phyloP scores from a whole-genome alignment of 2,797 vertebrate species.

The Cynopterus sphinx region DNA sequence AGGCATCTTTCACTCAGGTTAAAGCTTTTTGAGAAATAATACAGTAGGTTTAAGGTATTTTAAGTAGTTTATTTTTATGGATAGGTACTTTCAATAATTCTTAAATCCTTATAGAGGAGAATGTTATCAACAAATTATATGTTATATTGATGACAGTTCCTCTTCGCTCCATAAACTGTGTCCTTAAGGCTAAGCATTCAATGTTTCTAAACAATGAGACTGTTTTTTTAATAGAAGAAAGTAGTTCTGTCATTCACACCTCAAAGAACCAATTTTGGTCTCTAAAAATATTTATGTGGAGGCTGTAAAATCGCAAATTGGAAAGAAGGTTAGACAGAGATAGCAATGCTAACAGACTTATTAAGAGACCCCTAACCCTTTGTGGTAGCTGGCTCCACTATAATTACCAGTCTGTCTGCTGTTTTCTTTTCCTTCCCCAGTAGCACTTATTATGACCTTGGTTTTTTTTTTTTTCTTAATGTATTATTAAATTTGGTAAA shows the following conservation, averaged over 20 bases:
- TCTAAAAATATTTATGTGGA: conserved; percentile 83
- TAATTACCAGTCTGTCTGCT: conserved; percentile 80
- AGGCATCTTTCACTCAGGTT: conserved; percentile 19
- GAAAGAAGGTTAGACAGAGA: conserved; percentile 53
- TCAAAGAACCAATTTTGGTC: conserved; percentile 72
- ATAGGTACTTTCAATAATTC: conserved; percentile 15
- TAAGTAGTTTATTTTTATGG: not conserved
- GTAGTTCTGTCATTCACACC: conserved; percentile 75
- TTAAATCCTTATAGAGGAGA: not conserved
- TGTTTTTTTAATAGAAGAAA: conserved; percentile 78
- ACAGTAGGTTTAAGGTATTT: not conserved
- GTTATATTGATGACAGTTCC: not conserved
- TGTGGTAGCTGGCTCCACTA: conserved; percentile 74
- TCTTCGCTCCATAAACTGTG: not conserved
- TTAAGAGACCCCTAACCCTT: conserved; percentile 80
- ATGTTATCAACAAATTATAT: fast-evolving
- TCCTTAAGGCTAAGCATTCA: not conserved
- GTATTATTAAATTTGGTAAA: conserved; percentile 79
- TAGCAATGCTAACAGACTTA: conserved; percentile 80
- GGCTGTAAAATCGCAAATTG: conserved; percentile 81
- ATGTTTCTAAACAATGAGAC: not conserved
- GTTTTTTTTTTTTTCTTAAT: conserved; percentile 60
- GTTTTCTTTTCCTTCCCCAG: conserved; percentile 67
- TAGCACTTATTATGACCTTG: conserved; percentile 76
- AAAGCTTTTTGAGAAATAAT: conserved; percentile 49